Percentiles rank a stretch among this genome's conserved stretches.
phyloP scores from a whole-genome alignment of 2,888 invertebrate species.

The Coenonympha glycerion region DNA sequence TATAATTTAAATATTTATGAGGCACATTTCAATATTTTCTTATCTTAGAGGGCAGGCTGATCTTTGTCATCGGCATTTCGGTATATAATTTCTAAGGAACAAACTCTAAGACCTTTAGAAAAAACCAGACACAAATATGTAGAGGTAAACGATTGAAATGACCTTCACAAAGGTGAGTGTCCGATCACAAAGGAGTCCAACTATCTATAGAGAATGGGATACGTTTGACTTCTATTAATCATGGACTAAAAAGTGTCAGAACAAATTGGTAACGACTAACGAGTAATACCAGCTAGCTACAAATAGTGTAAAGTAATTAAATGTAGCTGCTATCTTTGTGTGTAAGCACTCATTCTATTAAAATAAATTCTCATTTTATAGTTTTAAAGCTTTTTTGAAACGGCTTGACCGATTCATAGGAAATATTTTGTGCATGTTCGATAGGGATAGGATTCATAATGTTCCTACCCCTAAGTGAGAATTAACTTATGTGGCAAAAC shows the following conservation, averaged over 20 bases:
- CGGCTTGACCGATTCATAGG: too few species aligned
- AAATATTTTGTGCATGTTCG: too few species aligned
- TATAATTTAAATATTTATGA: not conserved
- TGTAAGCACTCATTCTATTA: too few species aligned
- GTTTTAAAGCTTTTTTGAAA: too few species aligned
- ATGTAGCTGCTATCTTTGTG: not conserved
- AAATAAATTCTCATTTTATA: too few species aligned
- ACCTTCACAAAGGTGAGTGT: constrained; percentile 41
- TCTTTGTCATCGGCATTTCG: not conserved
- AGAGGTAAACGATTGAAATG: constrained; percentile 26
- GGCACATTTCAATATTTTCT: not conserved
- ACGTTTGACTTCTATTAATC: constrained; percentile 33
- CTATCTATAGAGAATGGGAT: constrained; percentile 26
- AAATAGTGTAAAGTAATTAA: not conserved
- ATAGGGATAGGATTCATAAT: too few species aligned
- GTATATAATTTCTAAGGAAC: not conserved
- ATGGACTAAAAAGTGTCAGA: constrained; percentile 32
- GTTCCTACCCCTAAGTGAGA: too few species aligned
- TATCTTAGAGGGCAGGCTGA: not conserved
- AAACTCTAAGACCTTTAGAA: constrained; percentile 11
- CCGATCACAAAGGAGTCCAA: constrained; percentile 39
- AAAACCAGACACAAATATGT: constrained; percentile 15
- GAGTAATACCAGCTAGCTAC: not conserved
- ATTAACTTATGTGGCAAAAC: too few species aligned
- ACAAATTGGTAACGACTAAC: constrained; percentile 8